Base-by-base conservation (phyloP, 2,797 vertebrate species). In the Manis pentadactyla region DNA sequence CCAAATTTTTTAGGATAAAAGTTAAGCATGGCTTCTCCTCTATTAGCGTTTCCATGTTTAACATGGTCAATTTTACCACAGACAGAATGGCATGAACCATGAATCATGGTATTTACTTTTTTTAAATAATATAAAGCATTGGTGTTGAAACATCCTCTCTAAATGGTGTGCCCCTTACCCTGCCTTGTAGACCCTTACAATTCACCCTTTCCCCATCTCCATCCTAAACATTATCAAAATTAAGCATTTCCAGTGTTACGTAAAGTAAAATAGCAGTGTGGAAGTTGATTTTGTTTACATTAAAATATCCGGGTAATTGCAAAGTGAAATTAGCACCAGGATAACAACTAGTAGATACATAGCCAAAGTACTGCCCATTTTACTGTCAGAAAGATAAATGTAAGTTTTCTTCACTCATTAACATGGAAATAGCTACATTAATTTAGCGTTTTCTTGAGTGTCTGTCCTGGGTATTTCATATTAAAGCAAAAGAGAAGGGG, bases 1-100 rank as follows among this genome's bases (percentile, higher is more conserved):
- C 63, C 57, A 71, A 19, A 84, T 85, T 81, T 90, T 64, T 95
- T 59, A n/a, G 14, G 34, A 66, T 49, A 59, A 91, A 96, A 83
- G 29, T 69, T 74, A 91, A 87, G 69, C 51, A 15, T 91, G 25
- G 15, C 51, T 59, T 66, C 39, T 95, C 46, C n/a, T 39, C 5
- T 78, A 29, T 75, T 61, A 90, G 34, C 87, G 13, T 86, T 55
- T 39, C 2, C 29, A 23, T 53, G 25, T 73, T 46, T 79, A 49
- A 27, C 66, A 42, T 57, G 2, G 29, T 59, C 42, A 78, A 0
- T 78, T 61, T 83, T 29, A 37, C 49, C 29, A 34, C 53, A 39
- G 18, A 81, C 15, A 17, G 5, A 37, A 74, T 23, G 51, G 53
- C 37, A 46, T 64, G 63, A 84, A 66, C 42, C 7, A 63, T 49